Base-by-base conservation (phyloP, 2,797 vertebrate genomes). In the Malurus splendens region DNA sequence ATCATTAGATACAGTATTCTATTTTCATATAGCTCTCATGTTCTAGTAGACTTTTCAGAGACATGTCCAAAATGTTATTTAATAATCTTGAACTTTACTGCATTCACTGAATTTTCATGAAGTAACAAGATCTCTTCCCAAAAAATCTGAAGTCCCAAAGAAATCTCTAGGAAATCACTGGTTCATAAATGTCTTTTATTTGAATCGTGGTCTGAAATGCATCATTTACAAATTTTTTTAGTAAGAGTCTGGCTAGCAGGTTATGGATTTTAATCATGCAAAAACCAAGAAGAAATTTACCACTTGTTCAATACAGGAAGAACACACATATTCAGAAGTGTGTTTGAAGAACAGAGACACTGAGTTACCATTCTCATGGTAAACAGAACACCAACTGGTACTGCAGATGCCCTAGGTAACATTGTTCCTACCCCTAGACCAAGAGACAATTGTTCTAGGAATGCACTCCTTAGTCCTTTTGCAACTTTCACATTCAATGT, bases 151-250 rank as follows among this genome's bases (percentile, higher is more conserved):
- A 77, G 20, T 54, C 27, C 38, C 10, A 3, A 30, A 81, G 47
- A 80, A 86, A 72, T 48, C 12, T 20, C 12, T 32, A 66, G 41
- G 51, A 93, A 78, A 81, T 25, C 2, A 24, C 13, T 11, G 8
- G 2, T 86, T 72, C 33, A 33, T 59, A 72, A 65, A 68, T 38
- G 3, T 45, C n/a, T 87, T 52, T 82, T 71, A 55, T 33, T 11
- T 70, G 30, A 62, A 23, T 20, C 67, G 25, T 0, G 0, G 2
- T 60, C 70, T 84, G 61, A 90, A 84, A 24, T 9, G 50, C 0
- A 1, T 12, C 33, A 13, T 66, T 92, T 42, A 38, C 12, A 82
- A 55, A 8, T 55, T 62, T 48, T 68, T 87, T 70, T n/a, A 38
- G 12, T 41, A 39, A 67, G 6, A 57, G 16, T 66, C 42, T 50